A percentile compares a stretch with the other conserved stretches of the same genome.
Evolutionary conservation across 1,140 invertebrate species (phyloP).

Genomic region (Danaus plexippus): DNA sequence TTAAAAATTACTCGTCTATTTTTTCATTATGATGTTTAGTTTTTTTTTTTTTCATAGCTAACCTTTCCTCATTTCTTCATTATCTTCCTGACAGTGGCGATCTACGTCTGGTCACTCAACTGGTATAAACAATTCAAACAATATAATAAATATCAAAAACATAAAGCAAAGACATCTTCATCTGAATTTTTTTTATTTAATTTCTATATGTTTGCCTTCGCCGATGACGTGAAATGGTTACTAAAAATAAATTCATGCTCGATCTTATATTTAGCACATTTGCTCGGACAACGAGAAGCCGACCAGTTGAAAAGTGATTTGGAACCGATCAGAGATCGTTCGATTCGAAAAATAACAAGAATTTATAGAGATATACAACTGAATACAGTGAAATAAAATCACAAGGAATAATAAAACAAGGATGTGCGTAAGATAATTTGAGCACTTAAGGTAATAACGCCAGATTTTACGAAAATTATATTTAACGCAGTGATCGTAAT

Average conservation of each 20-base stretch:
- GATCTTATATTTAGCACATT: conserved; percentile 69
- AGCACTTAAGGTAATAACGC: conserved; percentile 55
- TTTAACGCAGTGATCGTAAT: conserved; percentile 48
- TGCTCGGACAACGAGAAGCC: conserved; percentile 46
- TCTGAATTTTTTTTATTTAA: no score
- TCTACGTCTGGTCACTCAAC: no score
- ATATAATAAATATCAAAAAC: no score
- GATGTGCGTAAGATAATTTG: conserved; percentile 26
- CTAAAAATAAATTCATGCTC: conserved; percentile 70
- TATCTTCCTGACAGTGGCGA: no score
- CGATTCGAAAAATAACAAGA: conserved; percentile 30
- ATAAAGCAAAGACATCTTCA: no score
- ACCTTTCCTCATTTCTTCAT: no score
- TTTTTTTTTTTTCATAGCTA: no score
- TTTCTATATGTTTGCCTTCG: conserved; percentile 21
- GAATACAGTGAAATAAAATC: conserved; percentile 10
- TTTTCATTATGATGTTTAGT: no score
- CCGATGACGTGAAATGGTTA: conserved; percentile 63
- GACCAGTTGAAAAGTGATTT: conserved; percentile 62
- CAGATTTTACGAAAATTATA: conserved; percentile 53
- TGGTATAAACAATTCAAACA: no score
- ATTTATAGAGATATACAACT: conserved; percentile 36
- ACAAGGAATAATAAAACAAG: conserved; percentile 28
- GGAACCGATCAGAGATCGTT: conserved; percentile 58
- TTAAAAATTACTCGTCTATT: no score